Percentiles rank a stretch among this genome's conserved stretches.
phyloP scores from a whole-genome alignment of 2,888 invertebrate species.

The Drosophila fungiperda region DNA sequence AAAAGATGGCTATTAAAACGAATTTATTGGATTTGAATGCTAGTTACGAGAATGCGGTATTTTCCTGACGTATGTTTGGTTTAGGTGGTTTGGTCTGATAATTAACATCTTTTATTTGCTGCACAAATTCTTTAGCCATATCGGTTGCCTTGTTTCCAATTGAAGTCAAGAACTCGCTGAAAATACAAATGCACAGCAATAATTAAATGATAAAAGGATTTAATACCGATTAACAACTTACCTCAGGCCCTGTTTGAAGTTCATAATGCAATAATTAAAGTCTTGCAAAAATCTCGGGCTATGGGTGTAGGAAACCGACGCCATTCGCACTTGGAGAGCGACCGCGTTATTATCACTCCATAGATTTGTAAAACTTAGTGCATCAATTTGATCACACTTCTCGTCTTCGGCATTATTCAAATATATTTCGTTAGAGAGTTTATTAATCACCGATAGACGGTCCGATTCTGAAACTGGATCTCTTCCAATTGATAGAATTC shows the following conservation, averaged over 20 bases:
- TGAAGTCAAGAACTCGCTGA: constrained; percentile 92
- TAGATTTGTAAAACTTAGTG: constrained; percentile 84
- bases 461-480: constrained; percentile 87
- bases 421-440: constrained; percentile 85
- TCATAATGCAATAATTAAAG: constrained; percentile 94
- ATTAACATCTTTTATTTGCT: constrained; percentile 86
- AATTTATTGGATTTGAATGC: not conserved
- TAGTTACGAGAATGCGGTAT: constrained; percentile 52
- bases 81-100: constrained; percentile 42
- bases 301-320: constrained; percentile 97
- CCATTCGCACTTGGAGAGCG: constrained; percentile 88
- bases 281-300: constrained; percentile 94
- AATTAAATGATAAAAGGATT: not conserved
- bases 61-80: constrained; percentile 29
- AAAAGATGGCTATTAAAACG: not conserved
- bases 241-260: constrained; percentile 92
- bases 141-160: constrained; percentile 96
- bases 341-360: constrained; percentile 81
- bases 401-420: constrained; percentile 75
- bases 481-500: constrained; percentile 93
- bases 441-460: constrained; percentile 80
- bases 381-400: constrained; percentile 83
- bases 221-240: constrained; percentile 53
- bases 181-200: constrained; percentile 6
- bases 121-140: constrained; percentile 95